Conservation (phyloP, 2,113 vertebrate genomes). For the Toxostoma redivivum region DNA sequence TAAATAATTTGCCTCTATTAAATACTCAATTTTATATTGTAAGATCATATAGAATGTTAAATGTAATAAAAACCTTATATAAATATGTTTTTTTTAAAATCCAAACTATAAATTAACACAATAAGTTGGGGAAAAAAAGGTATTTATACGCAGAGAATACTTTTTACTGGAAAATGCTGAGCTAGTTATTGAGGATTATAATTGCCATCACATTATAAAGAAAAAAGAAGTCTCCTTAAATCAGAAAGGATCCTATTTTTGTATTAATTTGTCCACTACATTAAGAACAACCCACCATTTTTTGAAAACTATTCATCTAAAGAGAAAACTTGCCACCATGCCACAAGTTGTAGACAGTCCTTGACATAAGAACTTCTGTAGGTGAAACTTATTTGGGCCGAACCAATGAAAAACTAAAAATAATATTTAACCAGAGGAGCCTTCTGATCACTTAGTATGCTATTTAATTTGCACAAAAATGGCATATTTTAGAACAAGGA, state of each 20-base stretch:
- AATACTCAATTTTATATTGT: background rate
- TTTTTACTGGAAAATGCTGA: background rate
- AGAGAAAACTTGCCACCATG: background rate
- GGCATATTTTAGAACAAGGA: background rate
- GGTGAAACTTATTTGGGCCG: background rate
- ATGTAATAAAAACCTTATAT: too few species aligned
- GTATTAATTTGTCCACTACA: background rate
- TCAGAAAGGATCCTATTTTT: background rate
- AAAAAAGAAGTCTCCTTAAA: background rate
- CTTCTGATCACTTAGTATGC: background rate
- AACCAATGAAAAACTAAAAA: background rate
- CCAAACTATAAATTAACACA: background rate
- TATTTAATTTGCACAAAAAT: background rate
- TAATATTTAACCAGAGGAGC: background rate
- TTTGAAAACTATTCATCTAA: background rate
- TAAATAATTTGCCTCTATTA: background rate
- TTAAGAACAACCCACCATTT: background rate
- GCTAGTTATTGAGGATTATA: background rate
- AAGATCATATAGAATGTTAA: background rate
- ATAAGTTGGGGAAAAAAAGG: background rate
- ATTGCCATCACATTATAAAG: background rate
- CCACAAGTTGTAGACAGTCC: background rate
- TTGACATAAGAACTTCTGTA: background rate
- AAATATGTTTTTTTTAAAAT: rapidly evolving
- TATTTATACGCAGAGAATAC: background rate